Percentiles rank a stretch among this genome's conserved stretches.
phyloP scores from a whole-genome alignment of 2,888 invertebrate genomes.

The Magallana nippona region DNA sequence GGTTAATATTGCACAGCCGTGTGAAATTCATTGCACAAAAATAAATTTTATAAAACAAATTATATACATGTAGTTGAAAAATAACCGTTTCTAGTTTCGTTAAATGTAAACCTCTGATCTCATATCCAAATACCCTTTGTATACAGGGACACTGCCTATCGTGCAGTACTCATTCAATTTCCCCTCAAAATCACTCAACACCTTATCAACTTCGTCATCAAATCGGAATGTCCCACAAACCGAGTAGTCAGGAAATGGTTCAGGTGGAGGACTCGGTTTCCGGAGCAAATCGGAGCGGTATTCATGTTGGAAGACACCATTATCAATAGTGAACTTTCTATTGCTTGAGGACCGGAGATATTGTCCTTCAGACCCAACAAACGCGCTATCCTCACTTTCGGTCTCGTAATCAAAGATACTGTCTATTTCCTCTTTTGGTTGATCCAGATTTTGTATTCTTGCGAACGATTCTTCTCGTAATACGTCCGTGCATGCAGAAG shows the following conservation, averaged over 20 bases:
- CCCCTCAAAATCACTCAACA: constrained; percentile 49
- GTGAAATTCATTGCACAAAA: no score
- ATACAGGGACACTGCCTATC: constrained; percentile 22
- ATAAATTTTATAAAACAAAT: no score
- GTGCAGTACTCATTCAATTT: constrained; percentile 48
- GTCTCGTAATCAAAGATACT: constrained; percentile 38
- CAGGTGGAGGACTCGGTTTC: constrained; percentile 39
- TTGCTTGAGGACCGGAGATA: constrained; percentile 39
- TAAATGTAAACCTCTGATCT: constrained; percentile 47
- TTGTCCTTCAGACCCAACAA: constrained; percentile 48
- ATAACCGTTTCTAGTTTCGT: neutral
- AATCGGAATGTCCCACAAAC: neutral
- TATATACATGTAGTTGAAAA: neutral
- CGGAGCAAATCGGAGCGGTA: neutral
- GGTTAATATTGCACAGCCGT: no score
- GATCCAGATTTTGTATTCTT: constrained; percentile 1
- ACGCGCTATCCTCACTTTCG: constrained; percentile 50
- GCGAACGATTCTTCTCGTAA: constrained; percentile 28
- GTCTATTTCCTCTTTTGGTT: constrained; percentile 13
- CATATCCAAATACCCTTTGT: constrained; percentile 40
- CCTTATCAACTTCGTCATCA: constrained; percentile 43
- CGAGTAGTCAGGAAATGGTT: constrained; percentile 48
- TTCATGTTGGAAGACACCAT: neutral
- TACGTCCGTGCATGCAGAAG: constrained; percentile 28
- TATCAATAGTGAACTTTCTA: neutral